Evolutionary conservation across 2,888 invertebrate species (phyloP), one percentile per base, ranked within the genome.

Genomic region (Therioaphis trifolii): DNA sequence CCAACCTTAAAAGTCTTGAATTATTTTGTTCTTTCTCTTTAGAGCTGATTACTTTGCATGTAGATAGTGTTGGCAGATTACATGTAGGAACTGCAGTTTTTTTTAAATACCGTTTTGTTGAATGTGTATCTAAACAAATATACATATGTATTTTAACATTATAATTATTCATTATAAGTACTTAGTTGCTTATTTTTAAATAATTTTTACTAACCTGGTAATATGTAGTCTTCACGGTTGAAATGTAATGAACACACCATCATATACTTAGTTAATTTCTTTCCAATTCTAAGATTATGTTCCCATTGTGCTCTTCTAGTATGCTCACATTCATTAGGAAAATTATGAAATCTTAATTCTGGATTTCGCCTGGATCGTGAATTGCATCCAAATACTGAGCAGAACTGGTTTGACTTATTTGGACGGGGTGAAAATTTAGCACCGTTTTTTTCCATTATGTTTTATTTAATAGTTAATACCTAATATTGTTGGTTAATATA

Each of bases 401-500:
- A 58, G 58, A 58, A 58, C 58, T 21, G 58, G 11, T 21, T 58
- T n/a, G n/a, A n/a, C n/a, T 58, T 58, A 58, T 24, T 58, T 58
- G 58, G 21, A 58, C 21, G 58, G 14, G 21, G 24, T 58, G 58
- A 58, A 24, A 58, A 58, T 58, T 58, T 58, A 58, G 58, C 58
- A 4, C 58, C 58, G 12, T 14, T 58, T 12, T 58, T 58, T 58
- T 55, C 58, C 58, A 58, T 21, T 21, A 24, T 58, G 58, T 58
- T 55, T 55, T 55, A 55, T 55, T 18, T 55, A 21, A n/a, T 55
- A 3, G 1, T n/a, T n/a, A n/a, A 9, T 55, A 55, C 21, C 21
- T 21, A 55, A 55, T 55, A 55, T 55, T 55, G 55, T n/a, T 11
- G 55, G 55, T 55, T 55, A 55, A 55, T 55, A 55, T 55, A 55